Base-by-base conservation (phyloP, 2,797 vertebrate genomes). In the Melanotaenia parkinsoni region DNA sequence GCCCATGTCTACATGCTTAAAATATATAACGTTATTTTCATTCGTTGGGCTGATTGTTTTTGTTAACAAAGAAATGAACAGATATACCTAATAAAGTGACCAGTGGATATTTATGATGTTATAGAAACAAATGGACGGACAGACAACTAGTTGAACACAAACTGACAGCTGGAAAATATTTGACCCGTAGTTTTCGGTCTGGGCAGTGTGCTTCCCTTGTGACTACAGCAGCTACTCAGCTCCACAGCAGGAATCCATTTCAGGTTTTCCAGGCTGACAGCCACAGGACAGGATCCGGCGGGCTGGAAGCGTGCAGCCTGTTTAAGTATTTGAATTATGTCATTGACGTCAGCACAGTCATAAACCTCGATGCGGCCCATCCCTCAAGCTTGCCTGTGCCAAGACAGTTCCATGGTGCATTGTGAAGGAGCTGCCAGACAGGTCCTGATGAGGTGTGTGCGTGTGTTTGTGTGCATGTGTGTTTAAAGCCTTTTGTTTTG, bases 301-400 rank as follows among this genome's bases (percentile, higher is more conserved):
- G 94, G 94, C 95, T 96, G 95, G 95, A 96, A 95, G 95, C 92
- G 85, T 95, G 95, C 95, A 92, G 95, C 95, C 95, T 96, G 95
- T 93, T 96, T 97, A 91, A 98, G 95, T 97, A 99, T 99, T 97
- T 96, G 96, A 99, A 96, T 98, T 98, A 99, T 99, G 96, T 96
- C 93, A 98, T 99, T 99, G 98, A 99, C 97, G 98, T 99, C 98
- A 99, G 97, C 95, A 95, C 91, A 96, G 96, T 96, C 95, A 97
- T 98, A 97, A 98, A 98, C 94, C 95, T 96, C 91, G 93, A 94
- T 94, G 94, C 88, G 81, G 96, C 95, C 95, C 95, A 95, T 95
- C 96, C 96, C 96, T 94, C 91, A 94, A 71, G 88, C 84, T 28
- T 71, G 64, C 81, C 77, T 77, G 80, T 96, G 97, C 97, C 97